Conservation (phyloP, 2,113 vertebrate genomes). For the Piaya cayana region DNA sequence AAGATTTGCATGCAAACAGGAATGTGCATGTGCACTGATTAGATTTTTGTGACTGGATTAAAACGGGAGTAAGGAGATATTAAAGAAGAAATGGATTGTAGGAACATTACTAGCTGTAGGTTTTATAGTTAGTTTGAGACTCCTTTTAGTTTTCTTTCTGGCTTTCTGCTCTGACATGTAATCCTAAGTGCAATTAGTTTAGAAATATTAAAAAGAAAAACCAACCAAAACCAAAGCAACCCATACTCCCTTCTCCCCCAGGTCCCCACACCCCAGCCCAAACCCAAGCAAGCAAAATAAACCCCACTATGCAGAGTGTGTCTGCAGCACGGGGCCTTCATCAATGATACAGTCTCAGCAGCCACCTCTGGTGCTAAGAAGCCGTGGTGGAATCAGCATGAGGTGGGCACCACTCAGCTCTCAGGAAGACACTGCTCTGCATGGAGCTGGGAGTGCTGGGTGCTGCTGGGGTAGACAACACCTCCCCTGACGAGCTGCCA, state of each 20-base stretch:
- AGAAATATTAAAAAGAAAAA: neutral
- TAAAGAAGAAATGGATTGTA: conserved; percentile 23
- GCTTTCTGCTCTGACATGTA: conserved; percentile 48
- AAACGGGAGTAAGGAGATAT: conserved; percentile 27
- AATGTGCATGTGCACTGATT: neutral
- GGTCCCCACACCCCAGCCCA: no score
- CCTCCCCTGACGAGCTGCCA: fast-evolving
- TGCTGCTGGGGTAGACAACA: fast-evolving
- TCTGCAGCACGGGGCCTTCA: neutral
- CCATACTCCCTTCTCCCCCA: no score
- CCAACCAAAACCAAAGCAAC: neutral
- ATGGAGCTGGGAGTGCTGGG: neutral
- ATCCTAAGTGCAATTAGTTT: conserved; percentile 45
- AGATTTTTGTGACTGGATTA: conserved; percentile 39
- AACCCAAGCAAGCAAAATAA: neutral
- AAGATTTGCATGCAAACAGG: conserved; percentile 29
- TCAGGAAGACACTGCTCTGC: fast-evolving
- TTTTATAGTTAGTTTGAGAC: conserved; percentile 54
- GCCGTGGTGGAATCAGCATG: neutral
- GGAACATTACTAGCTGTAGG: neutral
- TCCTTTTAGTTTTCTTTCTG: conserved; percentile 34
- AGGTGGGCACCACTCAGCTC: neutral
- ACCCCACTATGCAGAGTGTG: neutral
- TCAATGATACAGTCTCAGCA: neutral
- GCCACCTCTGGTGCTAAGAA: neutral